These are phyloP conservation scores for Pyrgus malvae DNA, from an alignment of 2,888 invertebrate species.

Conservation along the genomic window DNA sequence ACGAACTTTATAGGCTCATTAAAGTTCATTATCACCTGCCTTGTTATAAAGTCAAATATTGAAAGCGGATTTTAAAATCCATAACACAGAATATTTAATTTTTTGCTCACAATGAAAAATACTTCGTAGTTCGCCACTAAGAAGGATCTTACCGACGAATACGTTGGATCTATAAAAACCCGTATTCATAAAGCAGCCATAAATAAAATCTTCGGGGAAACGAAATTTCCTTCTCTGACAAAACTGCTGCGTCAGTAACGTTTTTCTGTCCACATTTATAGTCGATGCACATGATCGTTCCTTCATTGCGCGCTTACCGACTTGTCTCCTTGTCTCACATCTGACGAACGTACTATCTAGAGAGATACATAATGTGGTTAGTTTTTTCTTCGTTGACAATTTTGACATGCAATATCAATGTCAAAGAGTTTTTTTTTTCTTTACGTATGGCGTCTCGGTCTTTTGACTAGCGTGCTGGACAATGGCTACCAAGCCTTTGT, in stretches of 20 bases:
- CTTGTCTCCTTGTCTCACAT: not conserved
- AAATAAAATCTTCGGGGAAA: constrained; percentile 18
- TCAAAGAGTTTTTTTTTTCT: no score
- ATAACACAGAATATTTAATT: no score
- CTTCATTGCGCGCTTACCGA: constrained; percentile 46
- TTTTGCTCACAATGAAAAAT: not conserved
- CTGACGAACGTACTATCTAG: not conserved
- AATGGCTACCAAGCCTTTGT: no score
- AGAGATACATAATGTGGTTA: not conserved
- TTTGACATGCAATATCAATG: no score
- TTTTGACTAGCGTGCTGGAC: no score
- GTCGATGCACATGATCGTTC: constrained; percentile 56
- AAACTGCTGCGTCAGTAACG: constrained; percentile 27
- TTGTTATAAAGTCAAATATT: not conserved
- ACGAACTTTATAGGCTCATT: no score
- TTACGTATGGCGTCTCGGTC: no score
- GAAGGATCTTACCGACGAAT: not conserved
- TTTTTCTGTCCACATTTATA: constrained; percentile 46
- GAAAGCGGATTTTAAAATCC: no score
- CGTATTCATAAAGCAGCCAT: constrained; percentile 18
- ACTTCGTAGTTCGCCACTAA: not conserved
- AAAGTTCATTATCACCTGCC: no score
- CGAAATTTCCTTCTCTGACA: constrained; percentile 16
- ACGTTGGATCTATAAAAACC: not conserved
- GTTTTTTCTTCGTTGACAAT: not conserved